Evolutionary conservation across 2,888 invertebrate species (phyloP).

Genomic region (Strigamia maritima): DNA sequence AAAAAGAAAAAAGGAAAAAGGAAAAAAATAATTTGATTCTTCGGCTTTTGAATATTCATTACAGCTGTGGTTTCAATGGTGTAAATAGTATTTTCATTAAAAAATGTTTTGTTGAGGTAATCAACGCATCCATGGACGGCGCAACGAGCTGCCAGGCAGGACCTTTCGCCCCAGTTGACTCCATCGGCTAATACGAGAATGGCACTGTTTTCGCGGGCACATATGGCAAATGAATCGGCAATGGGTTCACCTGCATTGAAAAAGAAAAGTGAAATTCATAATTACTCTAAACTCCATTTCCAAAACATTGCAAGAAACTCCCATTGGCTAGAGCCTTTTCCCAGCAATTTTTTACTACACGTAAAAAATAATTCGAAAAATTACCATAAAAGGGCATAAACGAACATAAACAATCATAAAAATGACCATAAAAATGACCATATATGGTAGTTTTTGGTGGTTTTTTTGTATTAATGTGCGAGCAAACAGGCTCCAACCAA

Average conservation of each 20-base stretch:
- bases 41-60: too few species aligned
- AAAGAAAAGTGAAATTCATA: conserved; percentile 45
- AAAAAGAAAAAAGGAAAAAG: conserved; percentile 33
- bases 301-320: too few species aligned
- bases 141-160: conserved; percentile 76
- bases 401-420: too few species aligned
- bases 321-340: too few species aligned
- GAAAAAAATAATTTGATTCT: conserved; percentile 39
- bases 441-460: too few species aligned
- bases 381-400: too few species aligned
- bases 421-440: too few species aligned
- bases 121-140: conserved; percentile 81
- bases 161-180: conserved; percentile 88
- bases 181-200: conserved; percentile 81
- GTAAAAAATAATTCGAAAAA: too few species aligned
- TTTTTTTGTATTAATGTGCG: too few species aligned
- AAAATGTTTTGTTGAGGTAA: conserved; percentile 72
- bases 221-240: conserved; percentile 80
- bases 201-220: conserved; percentile 65
- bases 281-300: background rate
- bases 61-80: conserved; percentile 53
- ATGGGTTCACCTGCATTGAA: conserved; percentile 70
- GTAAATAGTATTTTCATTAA: conserved; percentile 48
- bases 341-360: too few species aligned
- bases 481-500: too few species aligned